Conservation (phyloP, 2,113 vertebrate species). For the Ammodytes dubius region DNA sequence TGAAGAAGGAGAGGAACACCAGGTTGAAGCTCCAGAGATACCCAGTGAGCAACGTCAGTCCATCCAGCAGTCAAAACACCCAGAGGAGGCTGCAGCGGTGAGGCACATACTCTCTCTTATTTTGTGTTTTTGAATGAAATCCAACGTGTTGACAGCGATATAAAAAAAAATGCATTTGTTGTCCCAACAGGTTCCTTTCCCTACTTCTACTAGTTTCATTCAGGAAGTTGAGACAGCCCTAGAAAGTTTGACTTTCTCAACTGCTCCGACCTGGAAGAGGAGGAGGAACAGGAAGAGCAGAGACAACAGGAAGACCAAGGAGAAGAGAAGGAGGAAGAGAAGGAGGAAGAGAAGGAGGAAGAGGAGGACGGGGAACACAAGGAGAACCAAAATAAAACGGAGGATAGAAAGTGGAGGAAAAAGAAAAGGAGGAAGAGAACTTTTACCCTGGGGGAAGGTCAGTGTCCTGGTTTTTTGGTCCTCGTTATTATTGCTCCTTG, state of each 20-base stretch:
- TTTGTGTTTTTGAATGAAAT: neutral
- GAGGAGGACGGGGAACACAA: neutral
- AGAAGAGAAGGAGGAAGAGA: constrained; percentile 1
- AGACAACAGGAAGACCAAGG: constrained; percentile 29
- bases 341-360: neutral
- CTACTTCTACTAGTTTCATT: constrained; percentile 93
- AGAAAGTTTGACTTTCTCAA: constrained; percentile 99
- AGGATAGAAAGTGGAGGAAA: constrained; percentile 36
- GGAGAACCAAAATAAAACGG: constrained; percentile 45
- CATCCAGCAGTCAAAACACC: constrained; percentile 86
- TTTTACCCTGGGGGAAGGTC: constrained; percentile 73
- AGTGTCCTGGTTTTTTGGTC: constrained; percentile 24
- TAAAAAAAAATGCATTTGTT: constrained; percentile 15
- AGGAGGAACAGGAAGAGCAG: constrained; percentile 72
- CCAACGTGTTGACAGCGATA: neutral
- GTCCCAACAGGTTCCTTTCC: constrained; percentile 84
- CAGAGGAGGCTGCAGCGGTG: constrained; percentile 89
- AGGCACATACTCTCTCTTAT: constrained; percentile 59
- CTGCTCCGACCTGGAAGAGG: constrained; percentile 89
- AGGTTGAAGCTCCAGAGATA: constrained; percentile 85
- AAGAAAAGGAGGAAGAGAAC: constrained; percentile 48
- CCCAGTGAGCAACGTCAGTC: constrained; percentile 86
- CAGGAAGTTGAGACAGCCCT: constrained; percentile 94
- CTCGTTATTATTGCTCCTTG: neutral
- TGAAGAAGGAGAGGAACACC: constrained; percentile 65